These are phyloP conservation scores for Cyclargus thomasi DNA, from an alignment of 1,140 invertebrate species.

Conservation along the genomic window DNA sequence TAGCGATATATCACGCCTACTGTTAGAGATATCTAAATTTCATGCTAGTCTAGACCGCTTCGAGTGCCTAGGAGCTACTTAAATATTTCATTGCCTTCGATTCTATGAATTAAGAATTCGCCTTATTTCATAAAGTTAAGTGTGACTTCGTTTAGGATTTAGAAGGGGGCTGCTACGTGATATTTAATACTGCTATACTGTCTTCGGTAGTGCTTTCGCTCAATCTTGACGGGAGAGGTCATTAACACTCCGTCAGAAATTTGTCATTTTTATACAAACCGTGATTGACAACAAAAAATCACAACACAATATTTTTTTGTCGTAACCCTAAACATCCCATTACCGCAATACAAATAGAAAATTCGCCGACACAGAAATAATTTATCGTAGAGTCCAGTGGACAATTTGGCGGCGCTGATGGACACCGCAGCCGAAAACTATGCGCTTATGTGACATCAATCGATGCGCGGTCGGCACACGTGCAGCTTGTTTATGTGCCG, in stretches of 20 bases:
- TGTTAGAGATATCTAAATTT: slow-evolving; percentile 26
- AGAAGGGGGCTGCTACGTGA: too few relatives aligned
- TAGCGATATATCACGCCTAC: slow-evolving; percentile 53
- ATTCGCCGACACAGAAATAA: background rate
- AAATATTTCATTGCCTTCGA: background rate
- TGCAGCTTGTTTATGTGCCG: slow-evolving; percentile 66
- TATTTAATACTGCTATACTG: too few relatives aligned
- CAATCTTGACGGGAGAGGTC: too few relatives aligned
- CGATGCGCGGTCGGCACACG: slow-evolving; percentile 58
- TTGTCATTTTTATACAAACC: too few relatives aligned
- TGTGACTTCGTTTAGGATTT: too few relatives aligned
- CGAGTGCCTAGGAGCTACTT: background rate
- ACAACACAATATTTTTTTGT: too few relatives aligned
- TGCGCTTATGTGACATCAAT: slow-evolving; percentile 67
- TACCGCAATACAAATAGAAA: too few relatives aligned
- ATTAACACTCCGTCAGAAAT: too few relatives aligned
- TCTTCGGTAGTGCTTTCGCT: too few relatives aligned
- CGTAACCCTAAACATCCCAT: too few relatives aligned
- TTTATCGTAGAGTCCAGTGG: slow-evolving; percentile 21
- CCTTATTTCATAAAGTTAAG: too few relatives aligned
- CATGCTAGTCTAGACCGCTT: slow-evolving; percentile 3
- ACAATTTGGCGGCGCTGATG: slow-evolving; percentile 62
- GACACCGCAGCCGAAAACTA: slow-evolving; percentile 58
- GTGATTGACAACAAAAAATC: too few relatives aligned
- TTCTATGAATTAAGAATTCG: background rate